Evolutionary conservation across 2,888 invertebrate species (phyloP), one percentile per base, ranked within the genome.

Genomic region (Zele albiditarsus): DNA sequence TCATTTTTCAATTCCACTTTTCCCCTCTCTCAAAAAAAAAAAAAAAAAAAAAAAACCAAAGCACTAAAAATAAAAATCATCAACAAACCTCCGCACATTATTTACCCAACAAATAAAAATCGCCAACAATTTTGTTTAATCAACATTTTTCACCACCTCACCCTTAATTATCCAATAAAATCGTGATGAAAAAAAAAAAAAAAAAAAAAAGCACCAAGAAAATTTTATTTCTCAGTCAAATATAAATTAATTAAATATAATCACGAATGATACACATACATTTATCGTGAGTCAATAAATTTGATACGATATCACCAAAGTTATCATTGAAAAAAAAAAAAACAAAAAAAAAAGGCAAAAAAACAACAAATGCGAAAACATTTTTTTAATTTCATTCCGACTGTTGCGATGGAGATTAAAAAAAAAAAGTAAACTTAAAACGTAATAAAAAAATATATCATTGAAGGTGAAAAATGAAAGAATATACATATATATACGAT

Each of bases 221-320:
- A 16, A 20, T 53, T 20, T 53, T 53, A 53, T 20, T 20, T 53
- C 20, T 6, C 5, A 53, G n/a, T 53, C 53, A 53, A 53, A 53
- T 53, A 53, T 53, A 53, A 53, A 53, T 53, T 53, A 53, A 53
- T 53, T 53, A 20, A 53, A 53, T n/a, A 46, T 53, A n/a, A 53
- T 53, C 53, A 20, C 53, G n/a, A 53, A 53, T 53, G 53, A 53
- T 53, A 20, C 3, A n/a, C 3, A 53, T 8, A 10, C 20, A 53
- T 53, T 53, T 20, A 63, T 63, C 63, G 20, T n/a, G 38, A 65
- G 65, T 65, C 38, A 65, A 65, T 65, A 65, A 65, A 65, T 65
- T 65, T 65, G 65, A 65, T 28, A 27, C 14, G 28, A 12, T 67
- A 46, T 46, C 27, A 49, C 14, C 23, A 10, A 46, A 14, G n/a